Conservation (phyloP, 1,140 invertebrate species). For the Hormaphis cornu region DNA sequence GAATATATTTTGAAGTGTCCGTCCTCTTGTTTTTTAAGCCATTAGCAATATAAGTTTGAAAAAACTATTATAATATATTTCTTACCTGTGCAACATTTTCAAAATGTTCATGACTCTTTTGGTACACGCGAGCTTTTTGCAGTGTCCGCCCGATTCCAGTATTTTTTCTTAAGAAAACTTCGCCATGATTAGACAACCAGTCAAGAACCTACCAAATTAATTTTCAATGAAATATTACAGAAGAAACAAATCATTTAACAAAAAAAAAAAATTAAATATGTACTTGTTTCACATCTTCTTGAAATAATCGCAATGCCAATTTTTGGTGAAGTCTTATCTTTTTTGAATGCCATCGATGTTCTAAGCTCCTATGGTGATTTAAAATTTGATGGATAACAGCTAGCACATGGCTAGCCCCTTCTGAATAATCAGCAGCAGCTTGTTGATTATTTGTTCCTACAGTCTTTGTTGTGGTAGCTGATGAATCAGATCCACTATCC, state of each 20-base stretch:
- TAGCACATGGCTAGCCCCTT: constrained; percentile 79
- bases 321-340: constrained; percentile 90
- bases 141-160: constrained; percentile 90
- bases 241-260: background rate
- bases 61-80: background rate
- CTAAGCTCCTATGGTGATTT: constrained; percentile 81
- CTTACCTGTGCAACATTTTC: constrained; percentile 91
- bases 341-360: constrained; percentile 87
- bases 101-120: constrained; percentile 97
- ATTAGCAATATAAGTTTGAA: too few species aligned
- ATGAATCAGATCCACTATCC: constrained; percentile 35
- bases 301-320: constrained; percentile 83
- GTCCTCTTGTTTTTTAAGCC: too few species aligned
- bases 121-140: constrained; percentile 85
- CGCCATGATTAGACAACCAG: constrained; percentile 97
- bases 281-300: constrained; percentile 86
- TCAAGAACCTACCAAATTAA: constrained; percentile 68
- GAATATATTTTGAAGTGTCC: too few species aligned
- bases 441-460: constrained; percentile 46
- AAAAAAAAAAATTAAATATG: background rate
- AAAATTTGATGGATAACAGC: constrained; percentile 89
- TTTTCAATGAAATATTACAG: background rate
- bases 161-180: constrained; percentile 94
- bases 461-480: constrained; percentile 24
- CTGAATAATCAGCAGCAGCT: constrained; percentile 91